These are phyloP conservation scores for Quadriops clusia DNA, from an alignment of 2,888 invertebrate species.

Conservation along the genomic window DNA sequence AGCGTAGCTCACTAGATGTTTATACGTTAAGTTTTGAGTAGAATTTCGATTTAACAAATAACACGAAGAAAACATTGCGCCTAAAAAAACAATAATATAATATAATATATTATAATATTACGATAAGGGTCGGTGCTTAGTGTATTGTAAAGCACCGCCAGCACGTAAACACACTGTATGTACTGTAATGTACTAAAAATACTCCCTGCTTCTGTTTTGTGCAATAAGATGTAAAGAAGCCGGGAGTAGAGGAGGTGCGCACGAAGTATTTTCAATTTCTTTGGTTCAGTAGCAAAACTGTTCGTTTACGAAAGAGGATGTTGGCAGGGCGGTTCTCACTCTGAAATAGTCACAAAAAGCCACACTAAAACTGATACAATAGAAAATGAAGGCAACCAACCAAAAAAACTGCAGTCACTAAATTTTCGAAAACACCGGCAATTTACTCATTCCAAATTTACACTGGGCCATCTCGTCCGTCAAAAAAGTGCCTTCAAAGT, in stretches of 20 bases:
- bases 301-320: slow-evolving; percentile 21
- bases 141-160: no score
- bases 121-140: no score
- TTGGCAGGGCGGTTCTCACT: slow-evolving; percentile 50
- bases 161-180: no score
- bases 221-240: no score
- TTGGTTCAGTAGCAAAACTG: no score
- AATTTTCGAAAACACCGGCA: slow-evolving; percentile 31
- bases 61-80: no score
- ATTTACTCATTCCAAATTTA: slow-evolving; percentile 51
- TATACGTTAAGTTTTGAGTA: slow-evolving; percentile 17
- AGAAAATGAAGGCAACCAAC: slow-evolving; percentile 64
- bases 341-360: slow-evolving; percentile 57
- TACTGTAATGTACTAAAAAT: no score
- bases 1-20: slow-evolving; percentile 28
- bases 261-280: no score
- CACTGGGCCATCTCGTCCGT: slow-evolving; percentile 90
- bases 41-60: slow-evolving; percentile 11
- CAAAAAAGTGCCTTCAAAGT: slow-evolving; percentile 92
- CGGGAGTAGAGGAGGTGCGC: no score
- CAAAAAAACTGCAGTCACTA: slow-evolving; percentile 27
- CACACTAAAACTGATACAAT: slow-evolving; percentile 68
- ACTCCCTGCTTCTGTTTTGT: no score
- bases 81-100: no score
- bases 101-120: no score